Evolutionary conservation across 2,797 vertebrate species (phyloP).

Genomic region (Halcyon badia): DNA sequence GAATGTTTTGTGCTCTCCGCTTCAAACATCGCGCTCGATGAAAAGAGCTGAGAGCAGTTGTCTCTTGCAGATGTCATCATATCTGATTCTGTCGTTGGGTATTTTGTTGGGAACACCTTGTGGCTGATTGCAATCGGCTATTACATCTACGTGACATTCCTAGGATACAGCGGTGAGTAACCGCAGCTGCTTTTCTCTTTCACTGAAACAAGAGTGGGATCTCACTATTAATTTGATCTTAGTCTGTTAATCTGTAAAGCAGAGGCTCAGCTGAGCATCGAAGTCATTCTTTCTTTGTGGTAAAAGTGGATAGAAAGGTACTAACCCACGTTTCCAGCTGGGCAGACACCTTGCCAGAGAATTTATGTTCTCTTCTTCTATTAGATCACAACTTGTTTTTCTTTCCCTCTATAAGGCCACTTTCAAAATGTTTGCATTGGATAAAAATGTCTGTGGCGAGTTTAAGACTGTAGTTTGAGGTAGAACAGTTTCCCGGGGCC

Average conservation of each 20-base stretch:
- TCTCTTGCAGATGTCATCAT: constrained; percentile 89
- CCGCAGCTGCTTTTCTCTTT: neutral
- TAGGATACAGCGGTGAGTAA: constrained; percentile 95
- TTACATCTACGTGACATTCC: constrained; percentile 97
- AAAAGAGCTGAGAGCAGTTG: neutral
- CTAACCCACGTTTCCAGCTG: neutral
- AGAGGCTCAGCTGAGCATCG: neutral
- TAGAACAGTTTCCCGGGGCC: neutral
- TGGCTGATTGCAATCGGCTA: constrained; percentile 96
- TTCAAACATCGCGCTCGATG: neutral
- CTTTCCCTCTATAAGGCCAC: neutral
- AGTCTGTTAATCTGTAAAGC: neutral
- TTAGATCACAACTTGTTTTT: neutral
- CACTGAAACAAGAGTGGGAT: neutral
- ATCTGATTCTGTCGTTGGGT: constrained; percentile 90
- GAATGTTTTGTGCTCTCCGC: neutral
- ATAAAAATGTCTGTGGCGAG: neutral
- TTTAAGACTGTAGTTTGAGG: neutral
- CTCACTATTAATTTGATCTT: neutral
- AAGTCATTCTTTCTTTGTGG: neutral
- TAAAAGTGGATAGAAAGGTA: neutral
- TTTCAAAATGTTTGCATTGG: neutral
- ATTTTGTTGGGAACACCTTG: constrained; percentile 93
- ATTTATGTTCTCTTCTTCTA: neutral
- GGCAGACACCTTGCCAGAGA: neutral